A percentile compares a stretch with the other conserved stretches of the same genome.
Evolutionary conservation across 2,113 vertebrate species (phyloP).

Genomic region (Carassius auratus): DNA sequence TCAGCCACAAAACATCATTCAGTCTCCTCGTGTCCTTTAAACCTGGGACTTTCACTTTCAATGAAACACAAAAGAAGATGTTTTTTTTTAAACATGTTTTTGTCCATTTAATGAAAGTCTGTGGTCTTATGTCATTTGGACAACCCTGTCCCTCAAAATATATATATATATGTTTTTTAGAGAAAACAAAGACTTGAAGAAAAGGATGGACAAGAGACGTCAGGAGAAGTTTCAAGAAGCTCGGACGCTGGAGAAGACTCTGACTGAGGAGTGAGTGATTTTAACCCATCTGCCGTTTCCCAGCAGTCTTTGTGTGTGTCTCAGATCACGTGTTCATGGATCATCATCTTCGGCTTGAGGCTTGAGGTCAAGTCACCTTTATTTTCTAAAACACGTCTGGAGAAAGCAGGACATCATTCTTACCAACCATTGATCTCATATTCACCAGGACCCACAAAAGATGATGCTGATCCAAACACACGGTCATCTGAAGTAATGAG

Average conservation of each 20-base stretch:
- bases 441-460: no score
- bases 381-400: no score
- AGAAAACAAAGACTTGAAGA: constrained; percentile 97
- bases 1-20: background rate
- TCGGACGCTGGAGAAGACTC: constrained; percentile 92
- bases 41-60: no score
- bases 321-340: background rate
- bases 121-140: no score
- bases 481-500: background rate
- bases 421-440: background rate
- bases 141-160: no score
- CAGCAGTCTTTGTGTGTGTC: background rate
- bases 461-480: background rate
- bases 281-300: no score
- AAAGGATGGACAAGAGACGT: constrained; percentile 97
- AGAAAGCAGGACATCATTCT: background rate
- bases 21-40: no score
- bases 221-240: constrained; percentile 96
- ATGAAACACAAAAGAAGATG: no score
- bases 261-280: constrained; percentile 90
- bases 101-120: no score
- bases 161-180: constrained; percentile 64
- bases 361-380: no score
- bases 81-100: no score
- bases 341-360: background rate